Evolutionary conservation across 2,888 invertebrate genomes (phyloP).

Genomic region (Pachycephus smyrnensis): DNA sequence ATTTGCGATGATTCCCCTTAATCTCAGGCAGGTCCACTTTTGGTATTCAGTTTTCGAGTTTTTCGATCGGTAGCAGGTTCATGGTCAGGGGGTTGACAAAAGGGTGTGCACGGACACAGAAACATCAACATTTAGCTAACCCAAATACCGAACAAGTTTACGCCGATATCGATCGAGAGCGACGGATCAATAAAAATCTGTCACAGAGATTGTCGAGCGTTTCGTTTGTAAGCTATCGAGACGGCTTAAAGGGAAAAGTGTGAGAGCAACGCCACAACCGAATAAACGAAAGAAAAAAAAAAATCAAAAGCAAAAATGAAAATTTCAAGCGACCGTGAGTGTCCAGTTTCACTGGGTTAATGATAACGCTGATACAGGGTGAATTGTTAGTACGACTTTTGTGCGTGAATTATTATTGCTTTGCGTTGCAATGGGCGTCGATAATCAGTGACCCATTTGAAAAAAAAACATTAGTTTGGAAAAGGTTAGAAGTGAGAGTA

Average conservation of each 20-base stretch:
- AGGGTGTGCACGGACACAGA: constrained; percentile 67
- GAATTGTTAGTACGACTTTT: background rate
- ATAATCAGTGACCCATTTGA: background rate
- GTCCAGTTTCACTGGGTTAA: background rate
- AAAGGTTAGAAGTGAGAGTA: constrained; percentile 26
- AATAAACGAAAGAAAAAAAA: background rate
- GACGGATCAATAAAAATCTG: background rate
- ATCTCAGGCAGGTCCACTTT: constrained; percentile 98
- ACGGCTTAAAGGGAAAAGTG: background rate
- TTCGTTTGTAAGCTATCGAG: background rate
- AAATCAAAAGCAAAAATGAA: background rate
- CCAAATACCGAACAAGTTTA: constrained; percentile 28
- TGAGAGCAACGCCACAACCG: background rate
- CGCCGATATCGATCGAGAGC: constrained; percentile 11
- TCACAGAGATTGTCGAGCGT: background rate
- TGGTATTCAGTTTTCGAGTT: constrained; percentile 58
- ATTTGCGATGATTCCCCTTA: constrained; percentile 98
- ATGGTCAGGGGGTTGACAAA: constrained; percentile 63
- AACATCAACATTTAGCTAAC: constrained; percentile 65
- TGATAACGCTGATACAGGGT: background rate
- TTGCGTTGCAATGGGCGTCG: background rate
- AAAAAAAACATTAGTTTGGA: constrained; percentile 17
- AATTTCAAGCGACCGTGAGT: background rate
- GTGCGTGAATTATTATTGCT: background rate
- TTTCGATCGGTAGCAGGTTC: constrained; percentile 51